phyloP scores from a whole-genome alignment of 1,140 invertebrate genomes.

The Neocloeon triangulifer region DNA sequence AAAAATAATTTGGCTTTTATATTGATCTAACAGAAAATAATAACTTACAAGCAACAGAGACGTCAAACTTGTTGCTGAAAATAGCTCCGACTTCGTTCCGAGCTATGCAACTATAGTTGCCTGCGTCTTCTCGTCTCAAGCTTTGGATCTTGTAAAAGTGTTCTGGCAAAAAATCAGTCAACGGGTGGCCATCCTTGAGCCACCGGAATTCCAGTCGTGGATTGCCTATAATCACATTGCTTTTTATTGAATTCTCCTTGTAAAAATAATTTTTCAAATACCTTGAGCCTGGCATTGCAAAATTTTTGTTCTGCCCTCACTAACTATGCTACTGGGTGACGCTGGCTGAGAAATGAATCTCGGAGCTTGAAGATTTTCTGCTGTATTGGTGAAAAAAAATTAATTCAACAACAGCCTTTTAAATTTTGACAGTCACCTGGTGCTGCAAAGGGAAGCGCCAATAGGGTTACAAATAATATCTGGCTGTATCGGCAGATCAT shows the following conservation, averaged over 20 bases:
- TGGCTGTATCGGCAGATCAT: too few relatives aligned
- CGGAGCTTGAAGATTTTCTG: conserved; percentile 48
- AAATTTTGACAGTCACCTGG: too few relatives aligned
- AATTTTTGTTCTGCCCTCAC: conserved; percentile 69
- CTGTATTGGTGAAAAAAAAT: conserved; percentile 17
- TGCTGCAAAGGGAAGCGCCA: too few relatives aligned
- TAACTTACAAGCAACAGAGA: conserved; percentile 74
- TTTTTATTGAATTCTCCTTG: background rate
- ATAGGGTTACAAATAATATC: too few relatives aligned
- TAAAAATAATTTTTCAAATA: conserved; percentile 23
- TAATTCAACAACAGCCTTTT: too few relatives aligned
- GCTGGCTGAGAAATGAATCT: conserved; percentile 63
- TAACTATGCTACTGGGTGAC: conserved; percentile 57
- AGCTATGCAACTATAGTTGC: conserved; percentile 75
- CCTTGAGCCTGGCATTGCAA: conserved; percentile 69
- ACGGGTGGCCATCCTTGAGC: conserved; percentile 51
- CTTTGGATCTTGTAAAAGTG: conserved; percentile 61
- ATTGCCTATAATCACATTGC: conserved; percentile 40
- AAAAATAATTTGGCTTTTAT: conserved; percentile 1
- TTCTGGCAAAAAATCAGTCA: conserved; percentile 45
- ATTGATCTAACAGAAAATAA: background rate
- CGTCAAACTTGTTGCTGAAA: conserved; percentile 64
- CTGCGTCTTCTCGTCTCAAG: conserved; percentile 52
- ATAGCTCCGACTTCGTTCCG: conserved; percentile 74
- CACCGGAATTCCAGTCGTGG: conserved; percentile 73